These are phyloP conservation scores for Anolis carolinensis DNA, from an alignment of 2,113 vertebrate genomes.

Conservation along the genomic window DNA sequence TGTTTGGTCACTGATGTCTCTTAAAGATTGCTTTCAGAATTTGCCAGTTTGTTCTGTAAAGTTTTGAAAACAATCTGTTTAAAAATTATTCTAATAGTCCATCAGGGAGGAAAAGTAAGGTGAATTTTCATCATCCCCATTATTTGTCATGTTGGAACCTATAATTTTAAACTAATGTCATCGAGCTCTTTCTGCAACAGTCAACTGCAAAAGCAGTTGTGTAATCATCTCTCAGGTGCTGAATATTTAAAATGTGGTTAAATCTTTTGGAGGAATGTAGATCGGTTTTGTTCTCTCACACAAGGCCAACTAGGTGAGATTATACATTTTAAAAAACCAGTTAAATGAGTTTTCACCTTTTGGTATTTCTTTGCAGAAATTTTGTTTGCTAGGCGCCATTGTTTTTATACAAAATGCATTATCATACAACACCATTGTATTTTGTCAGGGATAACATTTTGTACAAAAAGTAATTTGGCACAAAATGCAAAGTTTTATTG, in stretches of 20 bases:
- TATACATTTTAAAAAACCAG: too few relatives aligned
- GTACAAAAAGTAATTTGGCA: too few relatives aligned
- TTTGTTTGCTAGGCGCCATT: too few relatives aligned
- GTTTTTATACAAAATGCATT: too few relatives aligned
- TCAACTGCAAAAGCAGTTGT: background rate
- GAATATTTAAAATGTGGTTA: background rate
- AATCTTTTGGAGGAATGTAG: background rate
- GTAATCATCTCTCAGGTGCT: background rate
- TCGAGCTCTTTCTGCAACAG: constrained; percentile 42
- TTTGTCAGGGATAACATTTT: too few relatives aligned
- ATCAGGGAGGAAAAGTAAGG: background rate
- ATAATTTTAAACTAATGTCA: constrained; percentile 43
- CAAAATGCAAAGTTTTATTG: too few relatives aligned
- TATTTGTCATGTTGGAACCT: constrained; percentile 4
- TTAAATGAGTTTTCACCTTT: too few relatives aligned
- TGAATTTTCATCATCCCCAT: background rate
- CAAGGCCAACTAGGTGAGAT: too few relatives aligned
- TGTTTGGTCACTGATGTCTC: constrained; percentile 41
- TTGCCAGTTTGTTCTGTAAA: constrained; percentile 32
- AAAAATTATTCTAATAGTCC: constrained; percentile 56
- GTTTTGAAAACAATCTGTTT: constrained; percentile 56
- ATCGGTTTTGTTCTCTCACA: too few relatives aligned
- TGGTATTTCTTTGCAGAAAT: too few relatives aligned
- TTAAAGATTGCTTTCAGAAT: constrained; percentile 46
- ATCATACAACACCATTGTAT: too few relatives aligned